These are phyloP conservation scores for Artemia sinica DNA, from an alignment of 2,888 invertebrate species.

Conservation along the genomic window DNA sequence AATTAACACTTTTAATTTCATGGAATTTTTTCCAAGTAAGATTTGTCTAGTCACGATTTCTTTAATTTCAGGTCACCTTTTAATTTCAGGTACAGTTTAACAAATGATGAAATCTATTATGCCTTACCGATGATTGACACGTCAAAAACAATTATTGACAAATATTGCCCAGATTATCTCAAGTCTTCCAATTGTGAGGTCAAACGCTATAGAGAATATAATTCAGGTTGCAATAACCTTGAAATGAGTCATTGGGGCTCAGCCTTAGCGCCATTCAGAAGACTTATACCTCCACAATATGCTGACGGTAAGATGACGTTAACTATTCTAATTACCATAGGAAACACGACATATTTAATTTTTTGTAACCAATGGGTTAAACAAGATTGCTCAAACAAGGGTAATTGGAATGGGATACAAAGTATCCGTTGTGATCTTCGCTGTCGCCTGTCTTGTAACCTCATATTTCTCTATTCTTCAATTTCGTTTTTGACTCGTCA, in stretches of 20 bases:
- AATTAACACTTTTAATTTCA: no score
- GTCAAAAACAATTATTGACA: conserved; percentile 30
- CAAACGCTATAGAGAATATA: conserved; percentile 30
- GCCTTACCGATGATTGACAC: conserved; percentile 32
- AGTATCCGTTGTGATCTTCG: no score
- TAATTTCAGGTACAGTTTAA: conserved; percentile 29
- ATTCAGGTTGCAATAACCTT: conserved; percentile 35
- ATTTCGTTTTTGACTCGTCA: no score
- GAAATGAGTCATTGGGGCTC: conserved; percentile 33
- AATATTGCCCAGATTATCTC: conserved; percentile 31
- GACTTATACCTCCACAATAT: conserved; percentile 29
- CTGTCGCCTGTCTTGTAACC: no score
- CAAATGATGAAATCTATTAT: conserved; percentile 30
- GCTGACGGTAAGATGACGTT: conserved; percentile 27
- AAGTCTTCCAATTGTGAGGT: conserved; percentile 29
- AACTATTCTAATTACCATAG: no score
- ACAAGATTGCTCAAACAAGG: no score
- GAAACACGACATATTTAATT: no score
- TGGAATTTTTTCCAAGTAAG: background rate
- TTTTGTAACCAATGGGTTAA: no score
- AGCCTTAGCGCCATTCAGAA: conserved; percentile 29
- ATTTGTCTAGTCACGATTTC: background rate
- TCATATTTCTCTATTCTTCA: no score
- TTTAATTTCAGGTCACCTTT: conserved; percentile 17
- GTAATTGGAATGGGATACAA: no score